These are phyloP conservation scores for Aelia acuminata DNA, from an alignment of 2,888 invertebrate genomes.

Conservation along the genomic window DNA sequence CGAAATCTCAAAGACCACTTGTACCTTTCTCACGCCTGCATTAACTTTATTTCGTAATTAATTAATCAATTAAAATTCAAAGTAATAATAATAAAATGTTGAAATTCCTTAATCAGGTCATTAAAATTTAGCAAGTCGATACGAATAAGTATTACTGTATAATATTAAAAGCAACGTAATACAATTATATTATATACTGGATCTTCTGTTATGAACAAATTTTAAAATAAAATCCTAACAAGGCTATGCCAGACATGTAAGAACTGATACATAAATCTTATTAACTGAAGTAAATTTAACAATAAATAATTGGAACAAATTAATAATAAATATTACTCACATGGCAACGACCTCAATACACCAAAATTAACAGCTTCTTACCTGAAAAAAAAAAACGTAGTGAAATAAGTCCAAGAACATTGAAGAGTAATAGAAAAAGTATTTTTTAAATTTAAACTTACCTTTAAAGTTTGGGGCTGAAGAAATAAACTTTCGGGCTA, in stretches of 20 bases:
- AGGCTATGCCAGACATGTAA: too few relatives aligned
- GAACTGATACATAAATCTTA: too few relatives aligned
- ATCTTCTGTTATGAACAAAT: too few relatives aligned
- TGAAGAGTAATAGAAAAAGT: background rate
- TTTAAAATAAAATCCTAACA: too few relatives aligned
- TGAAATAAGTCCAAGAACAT: background rate
- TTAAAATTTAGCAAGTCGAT: too few relatives aligned
- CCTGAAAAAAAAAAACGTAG: background rate
- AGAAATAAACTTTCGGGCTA: too few relatives aligned
- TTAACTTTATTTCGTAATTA: background rate
- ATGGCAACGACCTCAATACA: background rate
- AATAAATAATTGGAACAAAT: too few relatives aligned
- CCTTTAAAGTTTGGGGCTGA: background rate
- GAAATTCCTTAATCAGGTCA: too few relatives aligned
- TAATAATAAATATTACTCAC: background rate
- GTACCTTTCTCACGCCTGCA: background rate
- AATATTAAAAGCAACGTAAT: too few relatives aligned
- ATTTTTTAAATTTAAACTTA: background rate
- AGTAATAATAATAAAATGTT: background rate
- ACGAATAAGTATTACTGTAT: too few relatives aligned
- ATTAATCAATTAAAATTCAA: background rate
- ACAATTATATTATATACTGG: too few relatives aligned
- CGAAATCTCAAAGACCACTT: slow-evolving; percentile 15
- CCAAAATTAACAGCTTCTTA: background rate
- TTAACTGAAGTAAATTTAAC: too few relatives aligned